Percentiles rank a stretch among this genome's conserved stretches.
These are phyloP conservation scores for Allobates femoralis DNA, from an alignment of 2,797 vertebrate genomes.

Conservation along the genomic window DNA sequence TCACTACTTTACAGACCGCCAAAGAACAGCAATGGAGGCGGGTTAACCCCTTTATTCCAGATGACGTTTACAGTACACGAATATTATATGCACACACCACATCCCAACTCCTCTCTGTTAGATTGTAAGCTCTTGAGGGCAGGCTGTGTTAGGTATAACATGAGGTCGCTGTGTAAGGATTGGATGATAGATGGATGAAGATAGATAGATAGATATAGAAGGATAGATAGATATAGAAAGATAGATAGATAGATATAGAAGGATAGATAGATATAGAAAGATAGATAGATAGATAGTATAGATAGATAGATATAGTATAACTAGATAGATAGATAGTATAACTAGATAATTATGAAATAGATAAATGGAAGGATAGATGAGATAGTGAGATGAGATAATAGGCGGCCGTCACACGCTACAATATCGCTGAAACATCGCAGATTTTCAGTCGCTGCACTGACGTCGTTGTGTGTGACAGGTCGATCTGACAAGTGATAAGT, in stretches of 20 bases:
- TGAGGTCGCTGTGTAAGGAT: neutral
- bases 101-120: neutral
- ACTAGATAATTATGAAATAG: neutral
- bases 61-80: neutral
- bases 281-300: neutral
- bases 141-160: neutral
- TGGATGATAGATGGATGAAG: no score
- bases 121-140: neutral
- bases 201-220: neutral
- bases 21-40: neutral
- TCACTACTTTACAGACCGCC: neutral
- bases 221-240: neutral
- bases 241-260: neutral
- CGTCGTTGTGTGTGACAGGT: no score
- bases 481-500: no score
- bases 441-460: no score
- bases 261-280: neutral
- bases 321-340: neutral
- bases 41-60: slow-evolving; percentile 1
- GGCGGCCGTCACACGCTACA: no score
- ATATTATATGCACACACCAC: neutral
- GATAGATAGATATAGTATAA: neutral
- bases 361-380: slow-evolving; percentile 7
- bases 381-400: neutral
- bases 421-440: no score